A percentile compares a stretch with the other conserved stretches of the same genome.
Conservation (phyloP, 1,140 invertebrate genomes). For the Hesperophylax magnus region DNA sequence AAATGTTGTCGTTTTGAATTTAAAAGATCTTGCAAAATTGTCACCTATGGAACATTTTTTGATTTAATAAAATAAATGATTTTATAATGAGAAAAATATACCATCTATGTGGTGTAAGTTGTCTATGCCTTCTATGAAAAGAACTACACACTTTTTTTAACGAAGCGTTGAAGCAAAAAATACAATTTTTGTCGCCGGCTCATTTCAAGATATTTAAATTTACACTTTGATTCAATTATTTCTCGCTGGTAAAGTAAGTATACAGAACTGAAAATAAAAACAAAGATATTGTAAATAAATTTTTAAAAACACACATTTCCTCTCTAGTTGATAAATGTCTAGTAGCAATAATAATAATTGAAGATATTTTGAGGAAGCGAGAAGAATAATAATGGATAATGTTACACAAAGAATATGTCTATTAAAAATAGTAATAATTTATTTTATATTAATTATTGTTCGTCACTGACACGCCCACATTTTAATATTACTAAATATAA, state of each 20-base stretch:
- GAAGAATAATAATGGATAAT: neutral
- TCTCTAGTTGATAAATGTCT: neutral
- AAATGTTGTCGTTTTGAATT: too few relatives aligned
- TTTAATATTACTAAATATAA: constrained; percentile 10
- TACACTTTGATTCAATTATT: neutral
- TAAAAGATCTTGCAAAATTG: too few relatives aligned
- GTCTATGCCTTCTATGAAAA: too few relatives aligned
- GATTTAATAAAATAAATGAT: too few relatives aligned
- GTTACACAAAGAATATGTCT: neutral
- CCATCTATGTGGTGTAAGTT: too few relatives aligned
- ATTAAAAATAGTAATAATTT: constrained; percentile 8
- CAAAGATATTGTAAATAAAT: neutral
- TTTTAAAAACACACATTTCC: neutral
- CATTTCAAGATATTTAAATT: too few relatives aligned
- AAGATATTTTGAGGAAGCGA: constrained; percentile 4
- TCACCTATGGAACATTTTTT: too few relatives aligned
- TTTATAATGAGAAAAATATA: too few relatives aligned
- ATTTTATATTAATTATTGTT: constrained; percentile 18
- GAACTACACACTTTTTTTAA: too few relatives aligned
- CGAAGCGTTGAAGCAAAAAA: too few relatives aligned
- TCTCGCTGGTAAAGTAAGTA: neutral
- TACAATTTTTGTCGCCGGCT: too few relatives aligned
- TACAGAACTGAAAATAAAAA: neutral
- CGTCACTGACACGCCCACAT: constrained; percentile 5
- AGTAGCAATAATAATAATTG: neutral